Base-by-base conservation (phyloP, 2,113 vertebrate species). In the Spilogale gracilis region DNA sequence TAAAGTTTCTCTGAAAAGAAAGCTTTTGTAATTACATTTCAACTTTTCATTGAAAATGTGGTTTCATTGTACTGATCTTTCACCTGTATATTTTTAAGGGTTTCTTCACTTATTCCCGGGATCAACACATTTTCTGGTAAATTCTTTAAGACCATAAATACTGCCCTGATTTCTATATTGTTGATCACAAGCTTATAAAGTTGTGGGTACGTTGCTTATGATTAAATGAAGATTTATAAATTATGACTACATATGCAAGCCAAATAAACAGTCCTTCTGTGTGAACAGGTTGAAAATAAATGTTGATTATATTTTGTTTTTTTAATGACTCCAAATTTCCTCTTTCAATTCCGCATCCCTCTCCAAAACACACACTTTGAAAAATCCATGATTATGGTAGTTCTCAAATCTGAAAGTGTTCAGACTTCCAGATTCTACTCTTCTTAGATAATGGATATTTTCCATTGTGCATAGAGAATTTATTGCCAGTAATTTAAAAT, bases 101-200 rank as follows among this genome's bases (percentile, higher is more conserved):
- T 93, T 93, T 63, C 17, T 95, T 91, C 3, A 67, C 3, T 12
- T 91, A 50, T 71, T 80, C 61, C 13, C 1, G 81, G 80, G 50
- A 89, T n/a, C 30, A 96, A 96, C 90, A 65, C 5, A 87, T 63
- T 74, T 96, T 89, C 5, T 80, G 78, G 2, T 91, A 65, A 92
- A 86, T 85, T 83, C 1, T 23, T 85, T 96, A 43, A 93, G 50
- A 63, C 4, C 52, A 17, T 93, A 84, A 95, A 54, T 89, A 14
- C 27, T 21, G 11, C n/a, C 20, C 48, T 90, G 30, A 85, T 91
- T 95, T 97, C 18, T 52, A 79, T 80, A 80, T 52, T 85, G 32
- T 50, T 92, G 12, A 30, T 84, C 69, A 95, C 11, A 21, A 71
- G 58, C 21, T 43, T 92, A 74, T 48, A 89, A 52, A 8, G 83